phyloP scores from a whole-genome alignment of 1,140 invertebrate species.

The Cydia splendana region DNA sequence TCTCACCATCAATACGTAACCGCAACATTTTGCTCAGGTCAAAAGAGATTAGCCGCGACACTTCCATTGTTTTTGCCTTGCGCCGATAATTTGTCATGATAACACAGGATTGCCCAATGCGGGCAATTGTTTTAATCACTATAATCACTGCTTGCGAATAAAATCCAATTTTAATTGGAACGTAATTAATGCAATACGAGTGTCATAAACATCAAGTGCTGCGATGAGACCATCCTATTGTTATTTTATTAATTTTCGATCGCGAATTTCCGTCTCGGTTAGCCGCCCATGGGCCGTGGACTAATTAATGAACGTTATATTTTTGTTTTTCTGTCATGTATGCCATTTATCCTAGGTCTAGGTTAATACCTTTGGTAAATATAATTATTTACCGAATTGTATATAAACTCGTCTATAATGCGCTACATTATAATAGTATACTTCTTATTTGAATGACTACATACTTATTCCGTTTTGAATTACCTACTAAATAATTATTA shows the following conservation, averaged over 20 bases:
- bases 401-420: too few relatives aligned
- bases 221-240: not conserved
- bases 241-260: constrained; percentile 17
- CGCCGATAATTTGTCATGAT: constrained; percentile 50
- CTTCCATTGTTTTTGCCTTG: constrained; percentile 48
- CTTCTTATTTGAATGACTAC: too few relatives aligned
- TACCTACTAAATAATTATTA: too few relatives aligned
- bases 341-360: too few relatives aligned
- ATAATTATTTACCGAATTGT: too few relatives aligned
- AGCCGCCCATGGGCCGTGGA: too few relatives aligned
- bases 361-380: too few relatives aligned
- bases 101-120: constrained; percentile 45
- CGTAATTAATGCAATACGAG: constrained; percentile 28
- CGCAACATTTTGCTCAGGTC: constrained; percentile 29
- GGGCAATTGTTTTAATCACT: constrained; percentile 43
- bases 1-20: constrained; percentile 34
- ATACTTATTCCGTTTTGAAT: too few relatives aligned
- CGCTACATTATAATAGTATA: too few relatives aligned
- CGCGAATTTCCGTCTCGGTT: not conserved
- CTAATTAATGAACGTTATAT: not conserved
- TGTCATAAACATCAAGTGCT: constrained; percentile 8
- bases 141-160: not conserved
- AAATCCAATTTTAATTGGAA: constrained; percentile 38
- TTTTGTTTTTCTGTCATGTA: not conserved
- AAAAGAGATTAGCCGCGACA: constrained; percentile 43